phyloP scores from a whole-genome alignment of 2,888 invertebrate species.

The Hydrotaea cyrtoneurina region DNA sequence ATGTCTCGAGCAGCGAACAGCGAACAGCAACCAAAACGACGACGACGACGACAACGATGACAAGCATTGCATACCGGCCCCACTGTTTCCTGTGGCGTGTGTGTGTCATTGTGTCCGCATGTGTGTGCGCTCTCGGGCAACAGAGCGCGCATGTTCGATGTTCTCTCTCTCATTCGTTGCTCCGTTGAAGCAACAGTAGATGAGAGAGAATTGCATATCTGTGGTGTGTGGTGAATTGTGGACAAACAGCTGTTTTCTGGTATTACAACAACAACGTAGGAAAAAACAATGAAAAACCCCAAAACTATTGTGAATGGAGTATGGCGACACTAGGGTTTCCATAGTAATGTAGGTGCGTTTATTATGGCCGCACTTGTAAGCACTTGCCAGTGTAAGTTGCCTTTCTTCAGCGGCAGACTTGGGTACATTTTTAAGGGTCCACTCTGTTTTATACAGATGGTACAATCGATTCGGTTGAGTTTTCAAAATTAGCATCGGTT shows the following conservation, averaged over 20 bases:
- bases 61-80: slow-evolving; percentile 60
- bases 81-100: slow-evolving; percentile 25
- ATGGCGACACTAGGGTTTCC: no score
- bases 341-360: background rate
- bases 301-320: slow-evolving; percentile 50
- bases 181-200: slow-evolving; percentile 63
- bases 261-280: slow-evolving; percentile 27
- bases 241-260: slow-evolving; percentile 36
- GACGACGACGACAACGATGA: background rate
- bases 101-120: slow-evolving; percentile 25
- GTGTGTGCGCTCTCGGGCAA: slow-evolving; percentile 14
- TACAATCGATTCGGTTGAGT: no score
- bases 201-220: slow-evolving; percentile 32
- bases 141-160: slow-evolving; percentile 62
- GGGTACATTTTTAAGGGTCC: no score
- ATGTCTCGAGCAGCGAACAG: slow-evolving; percentile 24
- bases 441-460: no score
- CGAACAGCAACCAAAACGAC: background rate
- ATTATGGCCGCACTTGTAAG: no score
- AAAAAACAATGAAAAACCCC: background rate
- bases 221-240: slow-evolving; percentile 20
- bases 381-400: no score
- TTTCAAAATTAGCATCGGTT: no score
- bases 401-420: no score
- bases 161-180: slow-evolving; percentile 10